Evolutionary conservation across 2,888 invertebrate genomes (phyloP), one percentile per base, ranked within the genome.

Genomic region (Chaetoderma sp.): DNA sequence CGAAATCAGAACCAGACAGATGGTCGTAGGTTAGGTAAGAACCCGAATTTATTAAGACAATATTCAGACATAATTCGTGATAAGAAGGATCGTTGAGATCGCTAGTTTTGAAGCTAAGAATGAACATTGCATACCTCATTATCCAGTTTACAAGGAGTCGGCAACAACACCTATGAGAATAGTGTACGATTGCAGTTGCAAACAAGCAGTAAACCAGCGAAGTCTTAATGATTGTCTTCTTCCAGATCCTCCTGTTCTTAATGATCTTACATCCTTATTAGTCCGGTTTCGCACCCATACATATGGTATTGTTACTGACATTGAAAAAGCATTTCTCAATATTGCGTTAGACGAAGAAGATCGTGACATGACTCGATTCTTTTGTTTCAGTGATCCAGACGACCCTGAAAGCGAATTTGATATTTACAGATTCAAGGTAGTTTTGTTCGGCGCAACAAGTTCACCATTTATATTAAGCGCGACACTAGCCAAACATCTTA

Each of bases 111-210:
- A 58, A 13, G 36, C 16, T 27, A 52, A 18, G 10, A 32, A 23
- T n/a, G 32, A 55, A 4, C 72, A 70, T 23, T 72, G 67, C 44
- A 68, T 72, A n/a, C 66, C 68, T 1, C 72, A 71, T 45, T 67
- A 55, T 21, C 36, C 63, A 1, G 72, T 72, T 18, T 62, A 65
- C 45, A 69, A 65, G 54, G 61, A 68, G 18, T 70, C 64, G 6
- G 23, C 50, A 3, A 70, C 68, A 10, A 72, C 70, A 8, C 66
- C 66, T 10, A 59, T 72, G 5, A 21, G 72, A 23, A 71, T 72
- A 5, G 68, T 67, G 3, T 68, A 55, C 50, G 60, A 72, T 33
- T 72, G 72, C 39, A 70, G 64, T 52, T 67, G 60, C 36, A 42
- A 56, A 2, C 21, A 52, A 25, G 44, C 47, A 10, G 33, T 8